A percentile compares a stretch with the other conserved stretches of the same genome.
Evolutionary conservation across 2,888 invertebrate species (phyloP).

Genomic region (Nomada fucata): DNA sequence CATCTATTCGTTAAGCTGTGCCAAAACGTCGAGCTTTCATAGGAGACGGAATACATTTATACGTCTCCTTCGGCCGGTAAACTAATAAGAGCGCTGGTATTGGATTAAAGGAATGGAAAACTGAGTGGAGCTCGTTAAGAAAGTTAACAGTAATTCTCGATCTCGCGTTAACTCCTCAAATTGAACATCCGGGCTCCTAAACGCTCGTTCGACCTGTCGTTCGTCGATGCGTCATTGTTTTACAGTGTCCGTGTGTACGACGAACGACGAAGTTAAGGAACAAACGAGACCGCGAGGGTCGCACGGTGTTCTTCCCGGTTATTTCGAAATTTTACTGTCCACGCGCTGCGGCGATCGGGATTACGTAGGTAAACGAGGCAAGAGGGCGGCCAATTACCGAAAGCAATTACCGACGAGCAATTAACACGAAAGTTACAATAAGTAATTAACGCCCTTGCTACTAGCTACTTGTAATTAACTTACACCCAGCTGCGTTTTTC

Average conservation of each 20-base stretch:
- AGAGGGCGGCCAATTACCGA: constrained; percentile 76
- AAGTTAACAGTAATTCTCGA: constrained; percentile 65
- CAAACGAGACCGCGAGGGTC: not conserved
- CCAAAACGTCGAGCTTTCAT: not conserved
- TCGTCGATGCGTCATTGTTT: constrained; percentile 1
- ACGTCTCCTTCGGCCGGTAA: constrained; percentile 17
- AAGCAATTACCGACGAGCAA: constrained; percentile 78
- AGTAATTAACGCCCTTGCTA: constrained; percentile 78
- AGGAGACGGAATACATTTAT: not conserved
- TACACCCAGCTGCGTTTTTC: constrained; percentile 73
- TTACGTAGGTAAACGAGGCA: constrained; percentile 62
- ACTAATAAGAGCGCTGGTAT: constrained; percentile 40
- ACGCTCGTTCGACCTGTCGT: constrained; percentile 28
- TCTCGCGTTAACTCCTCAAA: constrained; percentile 62
- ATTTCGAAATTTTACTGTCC: constrained; percentile 62
- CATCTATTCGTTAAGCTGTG: not conserved
- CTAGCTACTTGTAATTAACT: constrained; percentile 79
- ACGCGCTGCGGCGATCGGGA: constrained; percentile 42
- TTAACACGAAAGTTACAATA: constrained; percentile 81
- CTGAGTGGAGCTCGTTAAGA: constrained; percentile 54
- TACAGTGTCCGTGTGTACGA: constrained; percentile 20
- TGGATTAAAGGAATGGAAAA: constrained; percentile 61
- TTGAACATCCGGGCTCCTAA: constrained; percentile 45
- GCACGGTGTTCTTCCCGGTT: constrained; percentile 9
- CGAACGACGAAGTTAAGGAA: constrained; percentile 17